A percentile compares a stretch with the other conserved stretches of the same genome.
phyloP scores from a whole-genome alignment of 2,113 vertebrate species.

The Lipophrys pholis region DNA sequence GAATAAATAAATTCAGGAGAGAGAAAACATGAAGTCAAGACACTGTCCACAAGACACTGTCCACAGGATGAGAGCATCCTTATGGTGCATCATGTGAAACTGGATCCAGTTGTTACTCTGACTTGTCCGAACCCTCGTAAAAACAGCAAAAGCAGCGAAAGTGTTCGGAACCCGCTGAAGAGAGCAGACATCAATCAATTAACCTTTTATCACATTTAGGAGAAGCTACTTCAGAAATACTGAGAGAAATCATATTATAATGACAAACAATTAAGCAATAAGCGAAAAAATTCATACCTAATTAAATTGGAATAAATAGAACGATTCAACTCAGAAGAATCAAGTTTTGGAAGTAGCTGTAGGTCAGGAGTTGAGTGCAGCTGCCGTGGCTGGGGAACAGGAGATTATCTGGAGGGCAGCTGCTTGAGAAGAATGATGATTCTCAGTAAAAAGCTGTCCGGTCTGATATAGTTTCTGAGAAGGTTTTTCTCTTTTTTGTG shows the following conservation, averaged over 20 bases:
- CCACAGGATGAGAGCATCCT: neutral
- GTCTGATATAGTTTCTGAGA: neutral
- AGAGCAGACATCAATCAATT: too few relatives aligned
- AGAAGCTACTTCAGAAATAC: too few relatives aligned
- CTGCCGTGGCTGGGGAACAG: neutral
- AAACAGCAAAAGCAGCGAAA: too few relatives aligned
- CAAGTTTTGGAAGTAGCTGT: neutral
- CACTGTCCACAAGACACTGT: neutral
- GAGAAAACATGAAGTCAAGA: neutral
- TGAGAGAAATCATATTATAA: too few relatives aligned
- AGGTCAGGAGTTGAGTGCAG: neutral
- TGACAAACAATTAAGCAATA: neutral
- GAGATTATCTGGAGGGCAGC: neutral
- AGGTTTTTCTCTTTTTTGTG: neutral
- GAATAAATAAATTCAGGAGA: neutral
- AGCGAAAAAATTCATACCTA: neutral
- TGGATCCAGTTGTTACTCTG: neutral
- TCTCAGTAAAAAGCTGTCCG: neutral
- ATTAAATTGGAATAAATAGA: neutral
- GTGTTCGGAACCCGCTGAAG: too few relatives aligned
- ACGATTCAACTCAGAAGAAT: neutral
- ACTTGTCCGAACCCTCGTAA: too few relatives aligned
- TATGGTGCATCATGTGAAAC: neutral
- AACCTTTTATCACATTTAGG: too few relatives aligned
- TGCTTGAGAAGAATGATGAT: conserved; percentile 1